Percentiles rank a stretch among this genome's conserved stretches.
These are phyloP conservation scores for Tetraneura akinire DNA, from an alignment of 1,140 invertebrate species.

Conservation along the genomic window DNA sequence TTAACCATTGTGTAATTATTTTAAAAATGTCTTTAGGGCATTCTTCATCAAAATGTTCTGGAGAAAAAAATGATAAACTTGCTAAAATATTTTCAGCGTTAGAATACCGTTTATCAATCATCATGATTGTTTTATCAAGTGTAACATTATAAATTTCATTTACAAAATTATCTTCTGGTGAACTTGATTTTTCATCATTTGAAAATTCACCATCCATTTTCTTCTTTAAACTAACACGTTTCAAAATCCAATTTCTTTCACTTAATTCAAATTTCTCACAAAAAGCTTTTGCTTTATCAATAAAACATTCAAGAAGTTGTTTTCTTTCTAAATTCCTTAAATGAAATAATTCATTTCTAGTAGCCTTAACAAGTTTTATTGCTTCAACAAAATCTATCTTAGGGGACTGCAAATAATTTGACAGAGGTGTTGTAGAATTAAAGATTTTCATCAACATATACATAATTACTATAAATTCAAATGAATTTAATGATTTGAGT, in stretches of 20 bases:
- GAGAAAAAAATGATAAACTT: background rate
- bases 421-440: constrained; percentile 5
- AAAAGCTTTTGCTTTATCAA: constrained; percentile 4
- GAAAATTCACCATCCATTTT: background rate
- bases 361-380: constrained; percentile 13
- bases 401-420: constrained; percentile 14
- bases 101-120: constrained; percentile 14
- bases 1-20: background rate
- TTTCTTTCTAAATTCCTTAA: constrained; percentile 8
- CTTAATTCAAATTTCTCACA: constrained; percentile 6
- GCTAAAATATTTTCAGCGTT: background rate
- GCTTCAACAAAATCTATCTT: constrained; percentile 6
- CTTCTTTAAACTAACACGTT: constrained; percentile 1
- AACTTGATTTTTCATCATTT: constrained; percentile 3
- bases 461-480: constrained; percentile 19
- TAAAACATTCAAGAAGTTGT: constrained; percentile 13
- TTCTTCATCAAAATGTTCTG: background rate
- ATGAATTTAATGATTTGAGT: constrained; percentile 31
- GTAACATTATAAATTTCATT: constrained; percentile 6
- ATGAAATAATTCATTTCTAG: constrained; percentile 18
- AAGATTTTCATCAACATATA: constrained; percentile 12
- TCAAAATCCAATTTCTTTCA: background rate
- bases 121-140: constrained; percentile 16
- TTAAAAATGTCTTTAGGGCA: background rate
- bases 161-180: background rate